phyloP scores from a whole-genome alignment of 2,113 vertebrate genomes.

The Pyxicephalus adspersus region DNA sequence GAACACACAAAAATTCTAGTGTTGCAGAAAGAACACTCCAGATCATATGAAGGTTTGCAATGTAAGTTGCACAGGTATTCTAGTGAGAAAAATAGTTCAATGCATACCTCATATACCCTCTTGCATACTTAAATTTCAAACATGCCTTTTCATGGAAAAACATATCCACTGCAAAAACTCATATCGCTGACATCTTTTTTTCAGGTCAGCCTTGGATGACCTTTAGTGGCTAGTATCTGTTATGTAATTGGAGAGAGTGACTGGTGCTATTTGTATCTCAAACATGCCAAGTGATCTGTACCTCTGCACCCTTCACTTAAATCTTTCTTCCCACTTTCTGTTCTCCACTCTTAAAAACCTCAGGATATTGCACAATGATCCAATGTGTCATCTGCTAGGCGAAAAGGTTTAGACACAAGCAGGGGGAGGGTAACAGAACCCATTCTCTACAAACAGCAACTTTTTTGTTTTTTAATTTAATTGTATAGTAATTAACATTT shows the following conservation, averaged over 20 bases:
- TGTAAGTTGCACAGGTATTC: too few relatives aligned
- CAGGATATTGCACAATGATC: constrained; percentile 40
- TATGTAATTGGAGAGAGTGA: constrained; percentile 1
- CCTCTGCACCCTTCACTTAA: constrained; percentile 15
- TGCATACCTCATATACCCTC: too few relatives aligned
- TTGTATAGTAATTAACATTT: background rate
- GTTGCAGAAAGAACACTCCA: too few relatives aligned
- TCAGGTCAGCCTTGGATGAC: background rate
- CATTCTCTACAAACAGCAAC: background rate
- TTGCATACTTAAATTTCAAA: too few relatives aligned
- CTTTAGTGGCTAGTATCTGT: background rate
- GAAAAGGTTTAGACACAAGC: background rate
- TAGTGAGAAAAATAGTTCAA: too few relatives aligned
- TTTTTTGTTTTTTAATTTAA: background rate
- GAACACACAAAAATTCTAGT: too few relatives aligned
- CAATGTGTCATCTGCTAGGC: background rate
- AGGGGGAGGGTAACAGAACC: background rate
- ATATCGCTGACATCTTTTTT: background rate
- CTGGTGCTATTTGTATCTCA: background rate
- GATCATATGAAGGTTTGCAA: too few relatives aligned
- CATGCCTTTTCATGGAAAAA: background rate
- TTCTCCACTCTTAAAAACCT: constrained; percentile 37
- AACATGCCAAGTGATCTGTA: constrained; percentile 20
- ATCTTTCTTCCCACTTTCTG: constrained; percentile 48
- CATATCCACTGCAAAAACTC: background rate